Percentiles rank a stretch among this genome's conserved stretches.
Conservation (phyloP, 1,140 invertebrate genomes). For the Ceratina calcarata region DNA sequence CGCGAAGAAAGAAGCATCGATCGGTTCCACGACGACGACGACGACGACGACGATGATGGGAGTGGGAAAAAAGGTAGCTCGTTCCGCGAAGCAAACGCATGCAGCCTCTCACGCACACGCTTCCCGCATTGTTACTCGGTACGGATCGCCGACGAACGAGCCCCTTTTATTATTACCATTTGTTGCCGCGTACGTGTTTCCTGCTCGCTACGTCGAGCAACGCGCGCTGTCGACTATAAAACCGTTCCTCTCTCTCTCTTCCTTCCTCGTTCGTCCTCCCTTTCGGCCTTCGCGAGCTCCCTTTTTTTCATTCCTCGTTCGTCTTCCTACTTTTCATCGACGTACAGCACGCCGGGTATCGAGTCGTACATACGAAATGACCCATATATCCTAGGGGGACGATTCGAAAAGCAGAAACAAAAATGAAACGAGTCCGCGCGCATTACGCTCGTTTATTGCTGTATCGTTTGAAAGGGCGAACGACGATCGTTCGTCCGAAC, state of each 20-base stretch:
- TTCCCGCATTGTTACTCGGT: conserved; percentile 63
- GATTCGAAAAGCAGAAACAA: conserved; percentile 10
- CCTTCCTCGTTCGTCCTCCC: neutral
- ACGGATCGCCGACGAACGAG: conserved; percentile 63
- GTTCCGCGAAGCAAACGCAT: conserved; percentile 22
- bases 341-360: neutral
- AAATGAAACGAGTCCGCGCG: neutral
- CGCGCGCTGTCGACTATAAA: conserved; percentile 20
- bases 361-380: conserved; percentile 43
- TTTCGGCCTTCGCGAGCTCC: conserved; percentile 21
- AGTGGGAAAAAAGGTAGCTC: neutral
- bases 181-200: conserved; percentile 71
- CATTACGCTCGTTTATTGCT: too few species aligned
- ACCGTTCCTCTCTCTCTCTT: conserved; percentile 9
- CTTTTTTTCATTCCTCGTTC: conserved; percentile 31
- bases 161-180: conserved; percentile 71
- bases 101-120: conserved; percentile 53
- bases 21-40: too few species aligned
- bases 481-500: too few species aligned
- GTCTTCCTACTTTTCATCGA: conserved; percentile 12
- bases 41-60: too few species aligned
- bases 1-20: too few species aligned
- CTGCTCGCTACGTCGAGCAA: conserved; percentile 63
- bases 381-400: conserved; percentile 17
- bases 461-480: too few species aligned